Conservation (phyloP, 2,113 vertebrate species). For the Pogonocichla stellata region DNA sequence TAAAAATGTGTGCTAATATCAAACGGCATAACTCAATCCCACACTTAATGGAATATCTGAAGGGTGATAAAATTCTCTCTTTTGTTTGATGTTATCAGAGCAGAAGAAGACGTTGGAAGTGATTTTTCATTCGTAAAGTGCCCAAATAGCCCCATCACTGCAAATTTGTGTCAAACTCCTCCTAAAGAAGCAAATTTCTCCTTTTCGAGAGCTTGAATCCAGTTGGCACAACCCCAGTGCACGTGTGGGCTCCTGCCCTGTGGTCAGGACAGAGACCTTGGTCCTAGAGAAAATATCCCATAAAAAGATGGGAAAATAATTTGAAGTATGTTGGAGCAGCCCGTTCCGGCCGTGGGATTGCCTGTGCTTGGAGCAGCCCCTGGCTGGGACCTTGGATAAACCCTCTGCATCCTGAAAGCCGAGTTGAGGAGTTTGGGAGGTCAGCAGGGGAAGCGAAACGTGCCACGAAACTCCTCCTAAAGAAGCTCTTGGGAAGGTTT, state of each 20-base stretch:
- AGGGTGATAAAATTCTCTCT: neutral
- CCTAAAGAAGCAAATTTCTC: neutral
- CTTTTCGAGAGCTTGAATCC: fast-evolving
- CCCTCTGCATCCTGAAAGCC: neutral
- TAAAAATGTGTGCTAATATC: conserved; percentile 34
- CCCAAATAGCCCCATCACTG: neutral
- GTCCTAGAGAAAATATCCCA: neutral
- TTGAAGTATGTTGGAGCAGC: neutral
- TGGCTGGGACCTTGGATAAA: neutral
- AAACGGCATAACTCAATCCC: neutral
- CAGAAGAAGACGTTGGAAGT: neutral
- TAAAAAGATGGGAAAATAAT: neutral
- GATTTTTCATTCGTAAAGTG: neutral
- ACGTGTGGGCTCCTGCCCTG: neutral
- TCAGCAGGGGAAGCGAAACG: fast-evolving
- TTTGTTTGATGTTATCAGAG: neutral
- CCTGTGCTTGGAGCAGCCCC: neutral
- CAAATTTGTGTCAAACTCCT: neutral
- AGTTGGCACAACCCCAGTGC: neutral
- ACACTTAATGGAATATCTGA: neutral
- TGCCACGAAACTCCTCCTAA: neutral
- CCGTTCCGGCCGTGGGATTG: fast-evolving
- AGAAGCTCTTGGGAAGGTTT: neutral
- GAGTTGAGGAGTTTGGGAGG: neutral
- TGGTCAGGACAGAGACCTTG: neutral